Percentiles rank a stretch among this genome's conserved stretches.
Conservation (phyloP, 2,797 vertebrate genomes). For the Threskiornis aethiopicus region DNA sequence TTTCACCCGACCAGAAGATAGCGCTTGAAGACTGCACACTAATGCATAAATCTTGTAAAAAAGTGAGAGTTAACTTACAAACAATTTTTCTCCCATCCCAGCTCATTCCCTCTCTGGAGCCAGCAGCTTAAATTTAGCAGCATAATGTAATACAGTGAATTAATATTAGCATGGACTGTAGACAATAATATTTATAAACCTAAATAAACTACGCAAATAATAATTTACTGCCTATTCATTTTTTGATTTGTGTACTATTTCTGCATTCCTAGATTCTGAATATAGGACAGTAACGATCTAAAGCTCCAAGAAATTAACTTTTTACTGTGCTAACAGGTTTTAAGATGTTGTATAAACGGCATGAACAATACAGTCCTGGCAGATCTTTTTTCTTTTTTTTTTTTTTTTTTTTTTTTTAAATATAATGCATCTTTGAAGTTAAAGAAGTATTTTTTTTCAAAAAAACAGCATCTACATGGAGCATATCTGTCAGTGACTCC, state of each 20-base stretch:
- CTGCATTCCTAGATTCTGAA: background rate
- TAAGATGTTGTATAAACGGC: background rate
- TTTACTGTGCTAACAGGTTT: background rate
- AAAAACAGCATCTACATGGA: background rate
- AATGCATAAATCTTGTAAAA: background rate
- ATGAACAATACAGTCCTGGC: background rate
- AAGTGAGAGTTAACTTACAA: background rate
- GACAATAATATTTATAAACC: conserved; percentile 34
- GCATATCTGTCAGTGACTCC: background rate
- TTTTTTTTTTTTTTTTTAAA: background rate
- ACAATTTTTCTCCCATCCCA: background rate
- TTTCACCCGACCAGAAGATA: conserved; percentile 78
- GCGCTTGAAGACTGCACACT: conserved; percentile 67
- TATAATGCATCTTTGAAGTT: background rate
- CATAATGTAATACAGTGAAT: background rate
- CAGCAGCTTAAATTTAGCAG: conserved; percentile 18
- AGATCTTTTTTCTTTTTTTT: background rate
- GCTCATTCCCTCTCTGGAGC: background rate
- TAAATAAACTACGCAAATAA: conserved; percentile 41
- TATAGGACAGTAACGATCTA: background rate
- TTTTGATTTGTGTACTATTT: background rate
- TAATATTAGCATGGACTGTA: conserved; percentile 9
- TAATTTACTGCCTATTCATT: background rate
- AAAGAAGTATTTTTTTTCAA: background rate
- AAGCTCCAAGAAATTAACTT: background rate